Conservation (phyloP, 92 coral and sea anemone genomes). For the Siderastrea siderea region DNA sequence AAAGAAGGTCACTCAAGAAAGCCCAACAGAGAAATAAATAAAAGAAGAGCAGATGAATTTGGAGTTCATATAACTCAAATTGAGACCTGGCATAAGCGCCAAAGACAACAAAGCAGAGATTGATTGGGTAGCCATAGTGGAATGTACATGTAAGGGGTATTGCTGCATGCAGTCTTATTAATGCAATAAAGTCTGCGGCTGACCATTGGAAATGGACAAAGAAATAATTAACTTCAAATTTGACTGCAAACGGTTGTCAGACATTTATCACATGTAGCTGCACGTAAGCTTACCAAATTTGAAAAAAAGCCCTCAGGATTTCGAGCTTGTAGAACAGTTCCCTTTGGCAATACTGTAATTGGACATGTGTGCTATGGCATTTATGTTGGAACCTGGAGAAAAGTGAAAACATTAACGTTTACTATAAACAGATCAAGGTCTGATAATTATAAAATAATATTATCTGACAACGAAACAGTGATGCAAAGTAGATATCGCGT, state of each 20-base stretch:
- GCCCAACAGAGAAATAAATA: slow-evolving; percentile 15
- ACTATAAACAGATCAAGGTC: neutral
- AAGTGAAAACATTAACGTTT: neutral
- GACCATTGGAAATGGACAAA: too few relatives aligned
- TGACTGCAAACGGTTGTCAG: too few relatives aligned
- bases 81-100: slow-evolving; percentile 41
- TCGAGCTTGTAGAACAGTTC: neutral
- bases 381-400: slow-evolving; percentile 7
- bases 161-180: too few relatives aligned
- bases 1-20: slow-evolving; percentile 33
- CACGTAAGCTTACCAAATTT: too few relatives aligned
- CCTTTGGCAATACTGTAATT: neutral
- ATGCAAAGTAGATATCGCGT: too few relatives aligned
- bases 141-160: neutral
- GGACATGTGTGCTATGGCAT: slow-evolving; percentile 11
- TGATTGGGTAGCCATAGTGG: neutral
- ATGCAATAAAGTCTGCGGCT: too few relatives aligned
- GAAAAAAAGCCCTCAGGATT: too few relatives aligned
- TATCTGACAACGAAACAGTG: too few relatives aligned
- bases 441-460: neutral
- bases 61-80: slow-evolving; percentile 43
- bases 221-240: too few relatives aligned
- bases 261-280: too few relatives aligned
- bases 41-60: slow-evolving; percentile 55
- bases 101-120: slow-evolving; percentile 6